Conservation (phyloP, 2,888 invertebrate genomes). For the Nomada fabriciana region DNA sequence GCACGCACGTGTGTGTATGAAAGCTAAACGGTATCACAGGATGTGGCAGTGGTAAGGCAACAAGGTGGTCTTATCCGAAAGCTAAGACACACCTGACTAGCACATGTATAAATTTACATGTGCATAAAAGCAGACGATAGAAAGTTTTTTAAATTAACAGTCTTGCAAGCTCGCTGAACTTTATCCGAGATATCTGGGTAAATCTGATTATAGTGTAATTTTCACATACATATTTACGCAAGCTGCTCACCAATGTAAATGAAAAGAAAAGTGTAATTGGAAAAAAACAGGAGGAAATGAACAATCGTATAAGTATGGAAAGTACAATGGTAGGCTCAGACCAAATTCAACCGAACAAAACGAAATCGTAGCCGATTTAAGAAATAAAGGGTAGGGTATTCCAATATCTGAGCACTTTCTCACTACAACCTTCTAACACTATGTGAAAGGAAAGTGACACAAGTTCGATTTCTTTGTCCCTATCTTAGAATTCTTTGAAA, state of each 20-base stretch:
- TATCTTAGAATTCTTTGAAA: not conserved
- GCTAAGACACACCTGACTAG: constrained; percentile 59
- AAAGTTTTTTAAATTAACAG: not conserved
- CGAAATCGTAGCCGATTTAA: constrained; percentile 7
- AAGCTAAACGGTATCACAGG: constrained; percentile 66
- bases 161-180: not conserved
- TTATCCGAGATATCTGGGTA: not conserved
- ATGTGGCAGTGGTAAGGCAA: constrained; percentile 78
- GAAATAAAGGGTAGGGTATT: constrained; percentile 6
- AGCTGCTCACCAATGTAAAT: not conserved
- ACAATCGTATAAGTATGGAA: constrained; percentile 11
- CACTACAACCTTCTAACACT: constrained; percentile 74
- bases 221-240: not conserved
- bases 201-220: not conserved
- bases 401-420: constrained; percentile 71
- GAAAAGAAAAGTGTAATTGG: not conserved
- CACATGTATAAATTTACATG: constrained; percentile 43
- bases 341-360: constrained; percentile 47
- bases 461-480: not conserved
- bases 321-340: constrained; percentile 46
- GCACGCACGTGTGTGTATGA: not conserved
- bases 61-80: constrained; percentile 64
- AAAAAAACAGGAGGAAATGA: constrained; percentile 4
- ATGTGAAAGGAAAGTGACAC: not conserved
- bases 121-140: constrained; percentile 25